phyloP scores from a whole-genome alignment of 1,140 invertebrate species.

The Bradysia coprophila region DNA sequence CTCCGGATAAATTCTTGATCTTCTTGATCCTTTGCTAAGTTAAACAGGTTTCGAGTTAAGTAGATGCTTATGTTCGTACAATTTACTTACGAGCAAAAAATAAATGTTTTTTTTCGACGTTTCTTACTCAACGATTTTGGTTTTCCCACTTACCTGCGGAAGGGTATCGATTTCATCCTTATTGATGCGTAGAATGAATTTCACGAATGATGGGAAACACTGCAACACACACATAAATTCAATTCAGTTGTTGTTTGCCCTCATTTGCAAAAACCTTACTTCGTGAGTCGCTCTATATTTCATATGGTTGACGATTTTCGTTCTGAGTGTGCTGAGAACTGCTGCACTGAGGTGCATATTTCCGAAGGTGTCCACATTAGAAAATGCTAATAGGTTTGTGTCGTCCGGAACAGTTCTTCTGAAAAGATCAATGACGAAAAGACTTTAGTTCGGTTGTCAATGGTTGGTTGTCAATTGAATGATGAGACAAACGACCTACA shows the following conservation, averaged over 20 bases:
- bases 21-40: too few relatives aligned
- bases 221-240: conserved; percentile 10
- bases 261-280: not conserved
- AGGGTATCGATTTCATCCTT: conserved; percentile 13
- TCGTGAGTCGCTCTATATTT: conserved; percentile 8
- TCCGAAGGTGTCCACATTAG: conserved; percentile 14
- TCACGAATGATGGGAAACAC: conserved; percentile 8
- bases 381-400: conserved; percentile 13
- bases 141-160: not conserved
- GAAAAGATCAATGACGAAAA: not conserved
- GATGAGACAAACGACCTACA: conserved; percentile 8
- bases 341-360: conserved; percentile 12
- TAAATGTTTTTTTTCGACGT: too few relatives aligned
- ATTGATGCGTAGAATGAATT: conserved; percentile 14
- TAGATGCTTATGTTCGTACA: too few relatives aligned
- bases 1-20: too few relatives aligned
- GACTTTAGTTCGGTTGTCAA: not conserved
- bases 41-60: too few relatives aligned
- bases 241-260: not conserved
- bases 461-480: not conserved
- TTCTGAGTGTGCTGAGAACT: conserved; percentile 11
- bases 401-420: conserved; percentile 15
- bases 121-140: too few relatives aligned
- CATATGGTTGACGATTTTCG: conserved; percentile 13
- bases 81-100: too few relatives aligned